These are phyloP conservation scores for Thomomys bottae DNA, from an alignment of 2,113 vertebrate genomes.

Conservation along the genomic window DNA sequence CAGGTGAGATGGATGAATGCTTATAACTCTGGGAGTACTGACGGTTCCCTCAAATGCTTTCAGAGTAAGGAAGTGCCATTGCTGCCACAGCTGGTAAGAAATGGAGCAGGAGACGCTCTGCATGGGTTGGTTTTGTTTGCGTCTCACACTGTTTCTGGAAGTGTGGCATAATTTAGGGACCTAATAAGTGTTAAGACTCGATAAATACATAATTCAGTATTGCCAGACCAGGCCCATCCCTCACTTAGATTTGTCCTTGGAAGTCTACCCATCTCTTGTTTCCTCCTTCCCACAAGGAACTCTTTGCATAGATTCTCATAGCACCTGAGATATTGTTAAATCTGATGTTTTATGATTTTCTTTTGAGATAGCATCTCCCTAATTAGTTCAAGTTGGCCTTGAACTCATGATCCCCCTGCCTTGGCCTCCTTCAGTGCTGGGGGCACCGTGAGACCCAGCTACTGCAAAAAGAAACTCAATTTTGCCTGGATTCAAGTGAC, in stretches of 20 bases:
- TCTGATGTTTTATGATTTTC: background rate
- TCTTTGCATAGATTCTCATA: conserved; percentile 6
- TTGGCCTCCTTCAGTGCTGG: no score
- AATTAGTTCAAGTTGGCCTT: no score
- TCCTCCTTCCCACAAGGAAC: background rate
- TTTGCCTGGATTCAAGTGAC: no score
- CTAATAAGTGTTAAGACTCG: no score
- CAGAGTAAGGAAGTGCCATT: background rate
- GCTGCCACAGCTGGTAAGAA: background rate
- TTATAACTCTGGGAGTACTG: conserved; percentile 19
- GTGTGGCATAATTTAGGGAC: background rate
- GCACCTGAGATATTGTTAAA: background rate
- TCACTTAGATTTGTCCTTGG: no score
- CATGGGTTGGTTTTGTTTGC: background rate
- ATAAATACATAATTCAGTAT: no score
- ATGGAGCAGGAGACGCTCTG: background rate
- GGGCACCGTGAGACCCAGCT: no score
- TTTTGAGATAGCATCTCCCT: no score
- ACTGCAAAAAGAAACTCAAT: no score
- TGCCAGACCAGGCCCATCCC: no score
- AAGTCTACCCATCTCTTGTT: background rate
- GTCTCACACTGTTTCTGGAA: background rate
- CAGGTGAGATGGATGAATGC: background rate
- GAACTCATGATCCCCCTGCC: no score
- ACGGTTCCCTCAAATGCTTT: conserved; percentile 4